Evolutionary conservation across 2,888 invertebrate species (phyloP).

Genomic region (Standfussiana lucernea): DNA sequence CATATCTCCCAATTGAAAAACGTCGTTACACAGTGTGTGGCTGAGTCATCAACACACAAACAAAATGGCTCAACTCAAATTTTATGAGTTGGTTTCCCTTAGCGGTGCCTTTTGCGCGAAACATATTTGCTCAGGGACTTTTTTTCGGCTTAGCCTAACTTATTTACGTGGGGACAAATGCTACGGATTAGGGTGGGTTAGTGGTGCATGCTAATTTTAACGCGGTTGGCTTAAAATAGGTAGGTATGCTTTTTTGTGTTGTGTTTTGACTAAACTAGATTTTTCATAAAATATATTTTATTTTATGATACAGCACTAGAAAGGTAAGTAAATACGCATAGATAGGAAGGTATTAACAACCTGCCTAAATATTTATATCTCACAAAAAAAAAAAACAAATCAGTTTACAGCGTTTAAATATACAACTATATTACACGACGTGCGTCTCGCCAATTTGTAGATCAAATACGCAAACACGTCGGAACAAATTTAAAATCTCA

Average conservation of each 20-base stretch:
- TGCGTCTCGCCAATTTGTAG: constrained; percentile 42
- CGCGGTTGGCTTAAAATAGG: not conserved
- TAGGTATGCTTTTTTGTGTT: not conserved
- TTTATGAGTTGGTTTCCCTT: constrained; percentile 58
- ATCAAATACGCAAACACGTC: constrained; percentile 48
- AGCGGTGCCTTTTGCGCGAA: constrained; percentile 48
- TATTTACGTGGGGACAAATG: constrained; percentile 14
- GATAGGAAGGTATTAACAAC: too few relatives aligned
- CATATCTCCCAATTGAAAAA: constrained; percentile 63
- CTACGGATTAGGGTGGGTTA: not conserved
- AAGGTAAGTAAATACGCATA: not conserved
- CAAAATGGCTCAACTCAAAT: constrained; percentile 64
- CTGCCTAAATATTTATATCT: not conserved
- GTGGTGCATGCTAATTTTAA: not conserved
- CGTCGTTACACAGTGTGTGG: constrained; percentile 47
- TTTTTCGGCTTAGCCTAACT: constrained; percentile 23
- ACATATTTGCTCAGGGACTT: constrained; percentile 34
- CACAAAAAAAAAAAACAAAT: constrained; percentile 1
- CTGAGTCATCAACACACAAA: constrained; percentile 71
- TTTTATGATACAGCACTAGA: not conserved
- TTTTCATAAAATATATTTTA: not conserved
- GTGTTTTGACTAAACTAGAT: not conserved
- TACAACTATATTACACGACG: not conserved
- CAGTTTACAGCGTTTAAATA: not conserved
- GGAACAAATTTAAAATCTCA: constrained; percentile 40